Evolutionary conservation across 2,888 invertebrate species (phyloP), one percentile per base, ranked within the genome.

Genomic region (Heliconius ethilla): DNA sequence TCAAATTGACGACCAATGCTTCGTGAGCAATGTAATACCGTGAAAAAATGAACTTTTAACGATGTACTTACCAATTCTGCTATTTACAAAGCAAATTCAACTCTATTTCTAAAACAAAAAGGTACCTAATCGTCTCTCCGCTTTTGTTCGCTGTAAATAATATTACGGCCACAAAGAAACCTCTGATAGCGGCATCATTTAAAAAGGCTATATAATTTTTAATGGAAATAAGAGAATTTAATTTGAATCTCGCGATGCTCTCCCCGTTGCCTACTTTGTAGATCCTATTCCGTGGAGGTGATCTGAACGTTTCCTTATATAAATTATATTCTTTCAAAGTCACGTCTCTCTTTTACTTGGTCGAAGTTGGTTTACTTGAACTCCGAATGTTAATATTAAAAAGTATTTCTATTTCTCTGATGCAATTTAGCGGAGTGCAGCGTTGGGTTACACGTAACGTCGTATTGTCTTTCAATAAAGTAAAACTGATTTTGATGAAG

Each of bases 161-260:
- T 74, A 74, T 63, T 74, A 63, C 66, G 22, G 70, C 67, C 67
- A 79, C 76, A 79, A 76, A 79, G 76, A 69, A 51, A 29, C 33
- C 62, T 72, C 70, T 75, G 75, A 79, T 77, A 77, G 55, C 77
- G 72, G 77, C 51, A 62, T 51, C 72, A 75, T 75, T 77, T 72
- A 75, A 75, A 79, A 79, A 77, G 76, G 51, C 62, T 72, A 59
- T 77, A 72, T 79, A 72, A 73, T 77, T 77, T 77, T 79, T 75
- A 75, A 77, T 79, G 72, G 75, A 67, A 77, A 77, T 51, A 70
- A 72, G 55, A 33, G 72, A 72, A 72, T 55, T 72, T 72, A 70
- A 72, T 72, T 72, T 72, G 37, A 59, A 59, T 33, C 55, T 59
- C n/a, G 72, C n/a, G 33, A 59, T 59, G 59, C 15, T 13, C 59